Evolutionary conservation across 2,888 invertebrate species (phyloP).

Genomic region (Chloroclystis v-ata): DNA sequence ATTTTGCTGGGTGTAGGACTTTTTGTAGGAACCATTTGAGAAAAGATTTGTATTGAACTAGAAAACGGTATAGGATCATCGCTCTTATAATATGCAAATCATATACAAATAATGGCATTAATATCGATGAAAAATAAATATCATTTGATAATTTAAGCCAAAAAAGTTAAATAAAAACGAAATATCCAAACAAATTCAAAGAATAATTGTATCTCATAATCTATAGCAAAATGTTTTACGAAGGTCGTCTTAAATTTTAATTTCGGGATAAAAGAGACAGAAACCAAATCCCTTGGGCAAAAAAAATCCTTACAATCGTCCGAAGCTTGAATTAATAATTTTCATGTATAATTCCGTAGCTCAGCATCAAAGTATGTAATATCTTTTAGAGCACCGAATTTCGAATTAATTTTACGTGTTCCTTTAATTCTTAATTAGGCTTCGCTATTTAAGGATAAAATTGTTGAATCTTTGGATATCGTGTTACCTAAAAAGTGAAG

Average conservation of each 20-base stretch:
- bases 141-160: too few species aligned
- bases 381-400: constrained; percentile 32
- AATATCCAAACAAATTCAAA: too few species aligned
- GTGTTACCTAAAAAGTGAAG: too few species aligned
- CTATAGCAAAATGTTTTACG: constrained; percentile 33
- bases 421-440: background rate
- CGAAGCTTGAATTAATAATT: constrained; percentile 48
- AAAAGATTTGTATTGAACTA: too few species aligned
- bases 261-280: constrained; percentile 42
- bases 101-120: too few species aligned
- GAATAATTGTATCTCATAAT: constrained; percentile 17
- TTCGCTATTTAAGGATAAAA: background rate
- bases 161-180: too few species aligned
- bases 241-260: constrained; percentile 42
- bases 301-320: constrained; percentile 39
- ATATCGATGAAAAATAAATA: too few species aligned
- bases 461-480: background rate
- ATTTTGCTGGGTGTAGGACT: background rate
- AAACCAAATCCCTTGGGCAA: constrained; percentile 34
- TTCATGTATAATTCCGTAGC: constrained; percentile 43
- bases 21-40: too few species aligned
- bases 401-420: background rate
- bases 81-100: too few species aligned
- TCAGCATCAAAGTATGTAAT: constrained; percentile 44
- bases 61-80: too few species aligned